These are phyloP conservation scores for Tinamus guttatus DNA, from an alignment of 2,113 vertebrate genomes.

Conservation along the genomic window DNA sequence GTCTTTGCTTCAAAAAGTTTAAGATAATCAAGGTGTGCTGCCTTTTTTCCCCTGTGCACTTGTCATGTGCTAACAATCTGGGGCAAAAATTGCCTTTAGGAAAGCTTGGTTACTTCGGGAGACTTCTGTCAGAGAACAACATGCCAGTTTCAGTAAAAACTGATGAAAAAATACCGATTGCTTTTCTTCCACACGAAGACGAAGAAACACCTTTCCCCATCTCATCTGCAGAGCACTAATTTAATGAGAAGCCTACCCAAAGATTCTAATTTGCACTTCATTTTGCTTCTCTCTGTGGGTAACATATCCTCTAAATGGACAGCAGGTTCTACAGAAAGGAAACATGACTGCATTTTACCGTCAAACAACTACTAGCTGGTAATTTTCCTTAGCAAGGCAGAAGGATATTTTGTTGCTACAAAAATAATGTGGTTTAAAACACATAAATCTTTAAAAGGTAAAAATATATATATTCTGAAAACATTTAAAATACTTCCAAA, in stretches of 20 bases:
- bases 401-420: neutral
- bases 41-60: neutral
- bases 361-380: neutral
- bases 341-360: neutral
- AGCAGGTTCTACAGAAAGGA: slow-evolving; percentile 22
- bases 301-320: neutral
- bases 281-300: slow-evolving; percentile 21
- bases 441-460: neutral
- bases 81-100: neutral
- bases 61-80: slow-evolving; percentile 20
- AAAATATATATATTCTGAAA: neutral
- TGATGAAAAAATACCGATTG: neutral
- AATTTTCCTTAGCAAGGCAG: neutral
- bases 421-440: neutral
- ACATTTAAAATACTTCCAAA: neutral
- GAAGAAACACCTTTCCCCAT: neutral
- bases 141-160: slow-evolving; percentile 30
- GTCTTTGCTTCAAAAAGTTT: slow-evolving; percentile 37
- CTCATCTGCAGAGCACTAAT: neutral
- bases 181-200: neutral
- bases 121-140: slow-evolving; percentile 52
- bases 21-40: neutral
- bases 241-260: neutral
- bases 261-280: neutral
- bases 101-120: slow-evolving; percentile 24